Evolutionary conservation across 2,888 invertebrate species (phyloP).

Genomic region (Lochmaea crataegi): DNA sequence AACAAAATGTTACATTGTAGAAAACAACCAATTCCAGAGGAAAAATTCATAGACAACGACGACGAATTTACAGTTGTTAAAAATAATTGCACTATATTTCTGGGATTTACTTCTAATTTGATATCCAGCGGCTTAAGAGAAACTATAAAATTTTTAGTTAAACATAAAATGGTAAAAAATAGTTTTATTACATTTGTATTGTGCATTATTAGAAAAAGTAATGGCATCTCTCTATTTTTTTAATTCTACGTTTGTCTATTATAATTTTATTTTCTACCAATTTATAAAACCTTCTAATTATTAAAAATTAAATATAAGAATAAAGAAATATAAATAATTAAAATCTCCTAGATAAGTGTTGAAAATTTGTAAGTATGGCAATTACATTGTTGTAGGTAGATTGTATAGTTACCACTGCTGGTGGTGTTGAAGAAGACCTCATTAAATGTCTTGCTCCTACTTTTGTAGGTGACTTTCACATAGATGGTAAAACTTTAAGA

Average conservation of each 20-base stretch:
- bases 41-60: slow-evolving; percentile 76
- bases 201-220: background rate
- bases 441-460: slow-evolving; percentile 98
- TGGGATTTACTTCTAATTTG: slow-evolving; percentile 91
- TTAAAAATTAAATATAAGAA: too few species aligned
- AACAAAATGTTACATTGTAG: slow-evolving; percentile 90
- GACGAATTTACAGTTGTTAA: slow-evolving; percentile 84
- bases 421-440: slow-evolving; percentile 98
- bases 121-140: slow-evolving; percentile 96
- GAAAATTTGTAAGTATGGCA: background rate
- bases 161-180: slow-evolving; percentile 71
- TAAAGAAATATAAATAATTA: background rate
- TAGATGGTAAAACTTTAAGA: slow-evolving; percentile 83
- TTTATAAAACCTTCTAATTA: background rate
- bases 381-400: slow-evolving; percentile 74
- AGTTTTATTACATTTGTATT: slow-evolving; percentile 30
- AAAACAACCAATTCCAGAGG: slow-evolving; percentile 74
- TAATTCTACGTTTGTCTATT: background rate
- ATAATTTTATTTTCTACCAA: background rate
- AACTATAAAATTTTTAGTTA: slow-evolving; percentile 80
- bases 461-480: slow-evolving; percentile 89
- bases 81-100: slow-evolving; percentile 91
- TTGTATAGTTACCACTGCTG: slow-evolving; percentile 96
- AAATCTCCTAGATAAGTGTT: background rate
- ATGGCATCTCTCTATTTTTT: background rate